Evolutionary conservation across 1,140 invertebrate species (phyloP).

Genomic region (Helicorthomorpha holstii): DNA sequence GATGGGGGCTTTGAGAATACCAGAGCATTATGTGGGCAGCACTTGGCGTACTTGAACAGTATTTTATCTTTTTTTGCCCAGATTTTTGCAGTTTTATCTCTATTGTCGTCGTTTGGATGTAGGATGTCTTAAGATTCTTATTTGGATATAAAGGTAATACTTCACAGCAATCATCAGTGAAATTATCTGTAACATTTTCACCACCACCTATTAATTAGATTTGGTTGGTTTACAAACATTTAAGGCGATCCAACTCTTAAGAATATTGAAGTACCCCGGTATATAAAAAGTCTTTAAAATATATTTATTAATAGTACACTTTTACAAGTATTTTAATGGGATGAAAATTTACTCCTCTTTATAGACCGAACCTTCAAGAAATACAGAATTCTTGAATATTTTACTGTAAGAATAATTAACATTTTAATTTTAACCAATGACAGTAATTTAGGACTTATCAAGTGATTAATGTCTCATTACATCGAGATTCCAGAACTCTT

Average conservation of each 20-base stretch:
- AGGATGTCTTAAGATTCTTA: slow-evolving; percentile 41
- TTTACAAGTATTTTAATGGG: not conserved
- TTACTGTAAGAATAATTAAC: slow-evolving; percentile 40
- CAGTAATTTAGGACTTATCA: slow-evolving; percentile 20
- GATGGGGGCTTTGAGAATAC: slow-evolving; percentile 49
- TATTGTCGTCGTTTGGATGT: slow-evolving; percentile 38
- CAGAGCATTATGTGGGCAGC: slow-evolving; percentile 52
- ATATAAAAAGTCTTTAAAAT: too few species aligned
- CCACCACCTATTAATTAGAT: slow-evolving; percentile 25
- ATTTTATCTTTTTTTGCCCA: slow-evolving; percentile 56
- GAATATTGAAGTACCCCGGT: slow-evolving; percentile 30
- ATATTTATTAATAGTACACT: slow-evolving; percentile 16
- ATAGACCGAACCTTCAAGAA: slow-evolving; percentile 44
- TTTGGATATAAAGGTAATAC: slow-evolving; percentile 35
- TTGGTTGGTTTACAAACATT: slow-evolving; percentile 31
- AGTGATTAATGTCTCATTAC: slow-evolving; percentile 35
- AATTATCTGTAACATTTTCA: slow-evolving; percentile 30
- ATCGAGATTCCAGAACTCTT: slow-evolving; percentile 50
- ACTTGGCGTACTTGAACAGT: slow-evolving; percentile 56
- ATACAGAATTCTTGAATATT: slow-evolving; percentile 45
- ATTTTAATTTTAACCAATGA: not conserved
- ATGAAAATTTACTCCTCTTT: slow-evolving; percentile 14
- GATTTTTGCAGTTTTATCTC: slow-evolving; percentile 58
- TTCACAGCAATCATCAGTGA: slow-evolving; percentile 22
- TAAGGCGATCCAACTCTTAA: slow-evolving; percentile 27